These are phyloP conservation scores for Halotydeus destructor DNA, from an alignment of 1,140 invertebrate genomes.

Conservation along the genomic window DNA sequence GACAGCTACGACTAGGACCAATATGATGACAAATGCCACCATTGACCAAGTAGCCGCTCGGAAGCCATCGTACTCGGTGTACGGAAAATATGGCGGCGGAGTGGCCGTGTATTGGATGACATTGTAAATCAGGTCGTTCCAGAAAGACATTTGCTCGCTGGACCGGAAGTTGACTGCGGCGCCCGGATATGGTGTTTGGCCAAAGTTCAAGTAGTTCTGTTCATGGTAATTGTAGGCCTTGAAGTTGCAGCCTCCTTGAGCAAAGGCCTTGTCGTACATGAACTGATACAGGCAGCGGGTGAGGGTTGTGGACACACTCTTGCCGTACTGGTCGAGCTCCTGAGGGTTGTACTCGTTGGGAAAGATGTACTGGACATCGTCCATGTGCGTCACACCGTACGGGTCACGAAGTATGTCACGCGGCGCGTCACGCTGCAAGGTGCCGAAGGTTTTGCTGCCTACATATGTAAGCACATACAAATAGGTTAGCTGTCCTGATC, in stretches of 20 bases:
- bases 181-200: too few relatives aligned
- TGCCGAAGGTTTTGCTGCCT: constrained; percentile 10
- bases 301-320: too few relatives aligned
- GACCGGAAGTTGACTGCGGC: background rate
- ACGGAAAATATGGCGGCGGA: constrained; percentile 9
- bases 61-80: constrained; percentile 7
- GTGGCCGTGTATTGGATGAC: background rate
- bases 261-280: too few relatives aligned
- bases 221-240: too few relatives aligned
- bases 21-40: constrained; percentile 1
- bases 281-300: too few relatives aligned
- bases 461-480: constrained; percentile 11
- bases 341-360: constrained; percentile 4
- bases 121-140: constrained; percentile 1
- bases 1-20: constrained; percentile 3
- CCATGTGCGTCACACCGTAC: constrained; percentile 12
- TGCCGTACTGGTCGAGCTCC: background rate
- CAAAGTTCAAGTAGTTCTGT: too few relatives aligned
- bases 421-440: background rate
- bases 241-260: too few relatives aligned
- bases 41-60: constrained; percentile 12
- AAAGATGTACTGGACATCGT: constrained; percentile 9
- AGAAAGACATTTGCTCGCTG: background rate
- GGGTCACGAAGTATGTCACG: background rate
- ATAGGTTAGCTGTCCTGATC: background rate